These are phyloP conservation scores for Falco naumanni DNA, from an alignment of 2,797 vertebrate species.

Conservation along the genomic window DNA sequence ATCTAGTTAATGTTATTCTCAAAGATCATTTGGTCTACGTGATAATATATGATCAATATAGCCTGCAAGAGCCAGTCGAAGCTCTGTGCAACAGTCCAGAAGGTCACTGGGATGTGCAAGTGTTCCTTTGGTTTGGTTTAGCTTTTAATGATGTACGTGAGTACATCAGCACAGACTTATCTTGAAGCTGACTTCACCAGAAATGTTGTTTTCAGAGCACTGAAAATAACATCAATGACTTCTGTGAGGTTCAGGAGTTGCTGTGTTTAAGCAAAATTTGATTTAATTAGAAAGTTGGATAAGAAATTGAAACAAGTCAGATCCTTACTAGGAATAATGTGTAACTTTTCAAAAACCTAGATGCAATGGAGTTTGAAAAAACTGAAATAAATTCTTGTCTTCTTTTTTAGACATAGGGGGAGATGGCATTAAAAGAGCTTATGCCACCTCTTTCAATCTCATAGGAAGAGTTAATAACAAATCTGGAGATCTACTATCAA, in stretches of 20 bases:
- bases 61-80: neutral
- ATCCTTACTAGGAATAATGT: neutral
- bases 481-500: neutral
- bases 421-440: neutral
- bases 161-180: neutral
- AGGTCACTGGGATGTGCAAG: conserved; percentile 26
- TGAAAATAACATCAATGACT: neutral
- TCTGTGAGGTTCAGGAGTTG: neutral
- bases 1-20: conserved; percentile 42
- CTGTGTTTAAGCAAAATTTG: neutral
- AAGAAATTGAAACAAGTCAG: conserved; percentile 14
- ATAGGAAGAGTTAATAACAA: neutral
- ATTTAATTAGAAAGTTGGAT: neutral
- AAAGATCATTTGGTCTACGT: conserved; percentile 15
- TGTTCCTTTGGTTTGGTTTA: conserved; percentile 26
- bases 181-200: neutral
- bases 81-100: neutral
- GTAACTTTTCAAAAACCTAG: neutral
- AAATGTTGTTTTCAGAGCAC: conserved; percentile 5
- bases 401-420: neutral
- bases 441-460: neutral
- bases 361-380: neutral
- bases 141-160: conserved; percentile 38
- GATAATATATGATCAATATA: conserved; percentile 32
- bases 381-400: neutral